Evolutionary conservation across 1,140 invertebrate species (phyloP).

Genomic region (Euwallacea similis): DNA sequence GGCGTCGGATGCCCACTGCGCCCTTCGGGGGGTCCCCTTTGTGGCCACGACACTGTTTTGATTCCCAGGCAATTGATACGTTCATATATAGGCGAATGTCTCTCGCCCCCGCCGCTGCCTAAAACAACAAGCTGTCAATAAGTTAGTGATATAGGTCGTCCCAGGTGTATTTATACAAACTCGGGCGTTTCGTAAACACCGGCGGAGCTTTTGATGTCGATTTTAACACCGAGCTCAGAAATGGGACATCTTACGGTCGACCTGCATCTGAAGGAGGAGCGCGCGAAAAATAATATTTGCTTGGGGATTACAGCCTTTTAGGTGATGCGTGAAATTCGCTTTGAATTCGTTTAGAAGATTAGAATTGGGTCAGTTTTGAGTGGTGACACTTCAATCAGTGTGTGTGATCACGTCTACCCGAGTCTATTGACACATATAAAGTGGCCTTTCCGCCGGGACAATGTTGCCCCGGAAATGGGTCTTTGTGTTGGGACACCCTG

Average conservation of each 20-base stretch:
- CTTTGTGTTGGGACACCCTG: too few relatives aligned
- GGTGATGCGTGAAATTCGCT: background rate
- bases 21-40: slow-evolving; percentile 15
- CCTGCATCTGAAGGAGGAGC: background rate
- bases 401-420: too few relatives aligned
- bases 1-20: slow-evolving; percentile 49
- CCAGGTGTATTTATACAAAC: slow-evolving; percentile 22
- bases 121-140: slow-evolving; percentile 28
- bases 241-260: background rate
- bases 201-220: slow-evolving; percentile 11
- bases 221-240: slow-evolving; percentile 5
- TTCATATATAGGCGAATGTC: background rate
- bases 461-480: too few relatives aligned
- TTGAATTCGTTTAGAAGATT: too few relatives aligned
- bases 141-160: slow-evolving; percentile 21
- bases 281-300: slow-evolving; percentile 5
- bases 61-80: background rate
- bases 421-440: too few relatives aligned
- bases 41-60: slow-evolving; percentile 10
- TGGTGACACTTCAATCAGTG: too few relatives aligned
- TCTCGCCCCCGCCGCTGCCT: background rate
- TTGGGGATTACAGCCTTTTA: background rate
- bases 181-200: slow-evolving; percentile 13
- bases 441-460: too few relatives aligned
- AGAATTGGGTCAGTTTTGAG: too few relatives aligned